Percentiles rank a stretch among this genome's conserved stretches.
Conservation (phyloP, 2,113 vertebrate species). For the Trogon melanurus region DNA sequence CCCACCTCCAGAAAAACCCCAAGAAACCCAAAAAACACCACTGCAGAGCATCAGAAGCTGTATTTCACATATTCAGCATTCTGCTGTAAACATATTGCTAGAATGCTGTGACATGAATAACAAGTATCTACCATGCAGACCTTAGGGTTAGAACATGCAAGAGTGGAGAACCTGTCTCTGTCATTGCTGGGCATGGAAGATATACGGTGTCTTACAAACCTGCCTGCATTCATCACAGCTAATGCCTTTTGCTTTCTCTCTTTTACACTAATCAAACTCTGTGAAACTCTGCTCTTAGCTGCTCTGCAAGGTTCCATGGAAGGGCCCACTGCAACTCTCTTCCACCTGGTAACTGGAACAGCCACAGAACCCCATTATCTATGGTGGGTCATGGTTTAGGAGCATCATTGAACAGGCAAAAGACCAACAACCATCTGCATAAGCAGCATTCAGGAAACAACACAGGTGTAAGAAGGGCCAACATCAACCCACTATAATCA, state of each 20-base stretch:
- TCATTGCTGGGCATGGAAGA: not conserved
- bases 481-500: not conserved
- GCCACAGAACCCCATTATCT: not conserved
- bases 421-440: not conserved
- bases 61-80: not conserved
- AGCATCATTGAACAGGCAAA: not conserved
- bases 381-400: not conserved
- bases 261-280: not conserved
- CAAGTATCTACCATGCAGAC: not conserved
- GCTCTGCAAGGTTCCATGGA: not conserved
- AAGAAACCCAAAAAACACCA: rapidly evolving
- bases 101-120: not conserved
- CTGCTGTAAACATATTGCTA: not conserved
- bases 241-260: not conserved
- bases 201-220: not conserved
- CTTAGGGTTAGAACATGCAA: not conserved
- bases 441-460: not conserved
- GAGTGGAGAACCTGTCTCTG: not conserved
- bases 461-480: not conserved
- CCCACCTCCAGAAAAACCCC: not conserved
- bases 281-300: not conserved
- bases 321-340: not conserved
- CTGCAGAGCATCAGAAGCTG: not conserved
- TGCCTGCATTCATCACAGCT: not conserved
- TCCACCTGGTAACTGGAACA: not conserved